These are phyloP conservation scores for Zaprionus lineosus DNA, from an alignment of 2,888 invertebrate species.

Conservation along the genomic window DNA sequence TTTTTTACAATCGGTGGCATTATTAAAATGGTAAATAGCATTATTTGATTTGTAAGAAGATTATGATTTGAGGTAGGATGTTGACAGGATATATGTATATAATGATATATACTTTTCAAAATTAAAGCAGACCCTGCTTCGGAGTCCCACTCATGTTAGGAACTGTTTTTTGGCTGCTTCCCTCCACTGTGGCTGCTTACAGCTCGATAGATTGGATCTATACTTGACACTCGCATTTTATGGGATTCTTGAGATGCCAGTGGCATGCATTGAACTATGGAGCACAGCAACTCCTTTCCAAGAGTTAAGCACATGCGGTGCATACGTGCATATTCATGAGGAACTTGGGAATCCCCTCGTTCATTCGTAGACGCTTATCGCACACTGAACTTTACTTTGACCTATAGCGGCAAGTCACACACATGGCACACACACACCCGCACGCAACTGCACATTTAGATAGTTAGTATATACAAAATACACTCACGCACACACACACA, in stretches of 20 bases:
- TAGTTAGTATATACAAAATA: no score
- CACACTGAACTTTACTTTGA: constrained; percentile 59
- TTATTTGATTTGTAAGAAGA: no score
- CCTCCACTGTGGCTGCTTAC: not conserved
- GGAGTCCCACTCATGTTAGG: no score
- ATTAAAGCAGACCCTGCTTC: no score
- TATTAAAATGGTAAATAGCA: no score
- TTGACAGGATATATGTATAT: no score
- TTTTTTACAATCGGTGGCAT: no score
- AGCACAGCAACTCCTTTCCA: not conserved
- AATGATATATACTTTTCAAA: no score
- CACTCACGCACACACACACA: constrained; percentile 7
- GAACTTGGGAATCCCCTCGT: constrained; percentile 5
- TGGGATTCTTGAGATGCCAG: not conserved
- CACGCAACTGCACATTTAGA: no score
- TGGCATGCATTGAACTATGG: not conserved
- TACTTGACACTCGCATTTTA: not conserved
- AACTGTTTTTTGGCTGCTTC: not conserved
- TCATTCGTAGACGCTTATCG: constrained; percentile 47
- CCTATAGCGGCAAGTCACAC: constrained; percentile 13
- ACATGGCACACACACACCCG: not conserved
- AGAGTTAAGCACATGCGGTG: not conserved
- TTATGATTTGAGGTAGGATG: no score
- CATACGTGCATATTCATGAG: constrained; percentile 38
- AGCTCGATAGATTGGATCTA: not conserved